Conservation (phyloP, 2,113 vertebrate genomes). For the Salvelinus namaycush region DNA sequence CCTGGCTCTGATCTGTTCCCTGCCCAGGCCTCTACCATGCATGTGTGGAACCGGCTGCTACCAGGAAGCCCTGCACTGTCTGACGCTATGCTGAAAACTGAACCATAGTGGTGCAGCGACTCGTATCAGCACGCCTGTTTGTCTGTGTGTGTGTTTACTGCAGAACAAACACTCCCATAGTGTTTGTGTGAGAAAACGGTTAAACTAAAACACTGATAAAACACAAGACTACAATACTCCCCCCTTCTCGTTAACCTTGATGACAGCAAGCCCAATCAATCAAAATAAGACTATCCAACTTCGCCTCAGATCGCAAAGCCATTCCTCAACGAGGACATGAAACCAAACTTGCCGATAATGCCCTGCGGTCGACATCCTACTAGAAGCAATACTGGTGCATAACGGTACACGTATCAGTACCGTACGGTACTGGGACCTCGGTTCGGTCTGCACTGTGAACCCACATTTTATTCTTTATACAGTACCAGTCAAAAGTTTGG, state of each 20-base stretch:
- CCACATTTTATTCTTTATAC: no score
- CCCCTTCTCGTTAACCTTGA: constrained; percentile 1
- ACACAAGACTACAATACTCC: background rate
- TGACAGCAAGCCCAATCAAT: background rate
- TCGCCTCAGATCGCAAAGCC: constrained; percentile 13
- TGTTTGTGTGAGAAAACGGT: background rate
- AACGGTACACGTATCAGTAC: background rate
- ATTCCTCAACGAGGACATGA: constrained; percentile 38
- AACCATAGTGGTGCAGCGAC: no score
- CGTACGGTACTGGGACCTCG: no score
- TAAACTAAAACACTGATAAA: background rate
- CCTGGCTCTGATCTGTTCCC: no score
- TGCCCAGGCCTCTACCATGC: no score
- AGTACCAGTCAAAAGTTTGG: no score
- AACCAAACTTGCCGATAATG: constrained; percentile 21
- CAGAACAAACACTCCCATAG: background rate
- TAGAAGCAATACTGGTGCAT: constrained; percentile 23
- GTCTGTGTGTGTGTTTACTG: background rate
- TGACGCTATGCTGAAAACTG: no score
- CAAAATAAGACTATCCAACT: constrained; percentile 32
- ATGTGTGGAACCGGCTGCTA: no score
- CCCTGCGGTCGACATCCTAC: constrained; percentile 31
- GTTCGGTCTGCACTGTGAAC: no score
- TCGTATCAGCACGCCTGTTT: background rate
- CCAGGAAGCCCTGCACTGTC: no score